phyloP scores from a whole-genome alignment of 2,797 vertebrate species.

The Bucorvus abyssinicus region DNA sequence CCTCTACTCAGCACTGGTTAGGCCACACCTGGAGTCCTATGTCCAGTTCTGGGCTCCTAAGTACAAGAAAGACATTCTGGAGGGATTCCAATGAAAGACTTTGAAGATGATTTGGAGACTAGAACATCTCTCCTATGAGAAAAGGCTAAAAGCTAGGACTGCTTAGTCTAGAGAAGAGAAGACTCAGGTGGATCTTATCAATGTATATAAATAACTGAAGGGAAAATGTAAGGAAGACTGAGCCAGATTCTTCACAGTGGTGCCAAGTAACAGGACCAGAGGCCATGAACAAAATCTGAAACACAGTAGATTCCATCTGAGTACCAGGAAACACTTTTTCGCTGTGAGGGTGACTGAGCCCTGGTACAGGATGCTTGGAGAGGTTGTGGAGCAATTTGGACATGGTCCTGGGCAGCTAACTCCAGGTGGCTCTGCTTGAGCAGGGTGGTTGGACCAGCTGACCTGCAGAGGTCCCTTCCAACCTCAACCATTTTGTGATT shows the following conservation, averaged over 20 bases:
- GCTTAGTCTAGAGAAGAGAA: background rate
- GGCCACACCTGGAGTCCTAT: background rate
- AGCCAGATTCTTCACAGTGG: background rate
- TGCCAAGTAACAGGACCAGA: background rate
- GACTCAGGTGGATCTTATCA: background rate
- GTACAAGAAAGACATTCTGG: background rate
- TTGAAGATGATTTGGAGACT: background rate
- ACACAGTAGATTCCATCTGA: background rate
- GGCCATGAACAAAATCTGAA: background rate
- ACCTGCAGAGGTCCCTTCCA: background rate
- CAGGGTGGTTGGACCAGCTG: background rate
- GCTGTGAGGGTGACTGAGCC: background rate
- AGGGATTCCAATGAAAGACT: background rate
- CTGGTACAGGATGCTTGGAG: too few relatives aligned
- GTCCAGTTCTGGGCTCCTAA: background rate
- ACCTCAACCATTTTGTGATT: background rate
- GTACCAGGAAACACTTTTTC: background rate
- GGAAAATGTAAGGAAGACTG: background rate
- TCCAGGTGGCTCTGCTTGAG: background rate
- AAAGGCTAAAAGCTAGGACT: background rate
- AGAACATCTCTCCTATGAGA: background rate
- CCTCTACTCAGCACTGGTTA: background rate
- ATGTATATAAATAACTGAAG: background rate
- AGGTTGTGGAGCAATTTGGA: background rate
- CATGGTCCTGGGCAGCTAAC: background rate